phyloP scores from a whole-genome alignment of 2,113 vertebrate genomes.

The Thalassarche chlororhynchos region DNA sequence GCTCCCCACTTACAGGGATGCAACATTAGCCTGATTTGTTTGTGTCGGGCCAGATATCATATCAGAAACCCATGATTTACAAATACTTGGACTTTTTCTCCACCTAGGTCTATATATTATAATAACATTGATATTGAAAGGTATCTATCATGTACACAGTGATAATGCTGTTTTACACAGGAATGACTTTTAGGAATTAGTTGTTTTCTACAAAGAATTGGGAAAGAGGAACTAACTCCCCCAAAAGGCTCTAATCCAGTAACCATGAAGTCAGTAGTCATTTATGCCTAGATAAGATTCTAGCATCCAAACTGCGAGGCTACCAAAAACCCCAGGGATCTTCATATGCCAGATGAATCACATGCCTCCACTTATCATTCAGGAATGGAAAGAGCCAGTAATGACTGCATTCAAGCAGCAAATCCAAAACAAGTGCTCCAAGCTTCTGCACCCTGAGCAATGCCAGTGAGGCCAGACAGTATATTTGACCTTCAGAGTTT shows the following conservation, averaged over 20 bases:
- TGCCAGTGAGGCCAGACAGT: neutral
- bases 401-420: constrained; percentile 6
- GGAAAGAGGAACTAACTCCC: neutral
- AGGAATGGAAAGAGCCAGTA: constrained; percentile 3
- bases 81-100: neutral
- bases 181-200: neutral
- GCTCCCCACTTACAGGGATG: neutral
- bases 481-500: neutral
- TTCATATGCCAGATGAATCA: constrained; percentile 13
- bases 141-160: neutral
- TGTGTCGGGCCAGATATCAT: neutral
- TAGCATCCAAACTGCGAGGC: neutral
- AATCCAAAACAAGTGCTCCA: neutral
- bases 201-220: neutral
- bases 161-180: neutral
- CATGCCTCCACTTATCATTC: neutral
- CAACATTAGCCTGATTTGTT: neutral
- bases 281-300: neutral
- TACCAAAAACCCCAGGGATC: neutral
- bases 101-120: neutral
- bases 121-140: neutral
- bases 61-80: neutral
- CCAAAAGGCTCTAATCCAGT: neutral
- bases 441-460: neutral
- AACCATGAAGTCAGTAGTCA: neutral